Base-by-base conservation (phyloP, 1,140 invertebrate species). In the Dryas iulia region DNA sequence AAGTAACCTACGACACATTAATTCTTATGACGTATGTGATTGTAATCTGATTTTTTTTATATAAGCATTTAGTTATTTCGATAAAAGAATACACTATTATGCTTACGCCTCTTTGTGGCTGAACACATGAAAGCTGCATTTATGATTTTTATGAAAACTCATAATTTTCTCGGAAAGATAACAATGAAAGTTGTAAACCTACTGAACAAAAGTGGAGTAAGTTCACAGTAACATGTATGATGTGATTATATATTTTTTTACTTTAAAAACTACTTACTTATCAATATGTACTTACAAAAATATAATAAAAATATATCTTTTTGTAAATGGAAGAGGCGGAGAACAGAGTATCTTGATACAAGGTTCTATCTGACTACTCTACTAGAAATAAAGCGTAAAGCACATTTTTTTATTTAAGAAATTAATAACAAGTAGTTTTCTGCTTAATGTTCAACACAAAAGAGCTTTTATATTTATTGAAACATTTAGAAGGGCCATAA, bases 121-220 rank as follows among this genome's bases (percentile, higher is more conserved):
- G 26, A 3, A 28, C 26, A 10, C 8, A 11, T 21, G 18, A 21
- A 47, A 47, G 39, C 39, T 21, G 18, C 18, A 47, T 3, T 21
- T 47, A 8, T 18, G 14, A 47, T 18, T 47, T 8, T 21, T 47
- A 21, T 47, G 7, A 47, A 47, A 21, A 8, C 18, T 47, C 14
- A 47, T 58, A 66, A 31, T 39, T 14, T 39, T 53, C 18, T 24
- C 6, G 6, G 25, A 59, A 58, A 59, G 53, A 65, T 24, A 57
- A 59, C 64, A 66, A 59, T 53, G 23, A 26, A 47, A 65, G 56
- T 57, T 30, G 24, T 66, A 66, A 66, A 47, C 64, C 57, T 52
- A 66, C 56, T 66, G 33, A 66, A 59, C 56, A 26, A 59, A 35
- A 59, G 59, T 66, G 47, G 7, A 66, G 21, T 47, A 21, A 47